Percentiles rank a stretch among this genome's conserved stretches.
phyloP scores from a whole-genome alignment of 2,113 vertebrate species.

The Anthoscopus minutus region DNA sequence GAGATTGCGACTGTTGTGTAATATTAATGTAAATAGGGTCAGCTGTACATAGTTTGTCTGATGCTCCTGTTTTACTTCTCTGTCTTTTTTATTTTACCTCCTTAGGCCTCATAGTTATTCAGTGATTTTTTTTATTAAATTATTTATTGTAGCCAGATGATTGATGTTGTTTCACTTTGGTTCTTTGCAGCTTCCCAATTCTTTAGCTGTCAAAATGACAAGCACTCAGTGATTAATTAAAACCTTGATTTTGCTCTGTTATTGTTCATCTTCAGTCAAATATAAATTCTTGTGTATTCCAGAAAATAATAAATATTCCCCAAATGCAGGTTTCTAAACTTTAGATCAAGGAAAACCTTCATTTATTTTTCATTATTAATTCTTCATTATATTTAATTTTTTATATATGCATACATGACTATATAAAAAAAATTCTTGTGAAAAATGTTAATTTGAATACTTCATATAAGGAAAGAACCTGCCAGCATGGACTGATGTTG shows the following conservation, averaged over 20 bases:
- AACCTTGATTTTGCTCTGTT: constrained; percentile 53
- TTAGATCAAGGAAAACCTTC: constrained; percentile 9
- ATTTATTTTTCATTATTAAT: constrained; percentile 37
- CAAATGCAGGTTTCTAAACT: neutral
- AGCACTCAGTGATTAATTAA: constrained; percentile 70
- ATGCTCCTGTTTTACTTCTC: constrained; percentile 43
- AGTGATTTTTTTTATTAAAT: constrained; percentile 71
- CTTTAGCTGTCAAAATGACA: constrained; percentile 73
- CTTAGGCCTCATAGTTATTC: constrained; percentile 51
- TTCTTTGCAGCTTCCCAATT: constrained; percentile 68
- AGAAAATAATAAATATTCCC: constrained; percentile 67
- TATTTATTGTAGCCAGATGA: constrained; percentile 72
- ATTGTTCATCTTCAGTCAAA: constrained; percentile 63
- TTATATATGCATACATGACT: neutral
- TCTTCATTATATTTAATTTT: constrained; percentile 4
- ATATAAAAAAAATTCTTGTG: neutral
- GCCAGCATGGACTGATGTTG: neutral
- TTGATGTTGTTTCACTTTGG: constrained; percentile 69
- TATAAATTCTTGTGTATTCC: constrained; percentile 38
- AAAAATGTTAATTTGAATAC: neutral
- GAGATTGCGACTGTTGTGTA: neutral
- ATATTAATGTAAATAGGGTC: constrained; percentile 24
- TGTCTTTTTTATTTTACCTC: constrained; percentile 22
- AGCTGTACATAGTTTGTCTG: neutral
- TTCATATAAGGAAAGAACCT: neutral